Evolutionary conservation across 2,797 vertebrate species (phyloP), one percentile per base, ranked within the genome.

Genomic region (Sciurus vulgaris): DNA sequence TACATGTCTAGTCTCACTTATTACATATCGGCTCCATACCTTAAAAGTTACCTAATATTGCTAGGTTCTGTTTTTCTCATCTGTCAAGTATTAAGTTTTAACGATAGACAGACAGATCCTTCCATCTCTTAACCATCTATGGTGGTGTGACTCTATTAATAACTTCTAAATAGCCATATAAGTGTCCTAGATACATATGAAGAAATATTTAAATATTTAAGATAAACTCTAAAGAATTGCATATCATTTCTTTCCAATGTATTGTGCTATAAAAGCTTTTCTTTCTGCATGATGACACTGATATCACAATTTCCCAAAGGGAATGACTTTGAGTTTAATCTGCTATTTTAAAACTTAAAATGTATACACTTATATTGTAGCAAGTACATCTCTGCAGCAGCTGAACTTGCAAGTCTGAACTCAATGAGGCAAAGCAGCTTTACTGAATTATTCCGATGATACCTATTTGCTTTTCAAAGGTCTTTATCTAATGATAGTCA

Each of bases 361-460:
- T 33, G 67, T 33, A 65, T 38, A 41, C 8, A 41, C 22, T 24
- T 77, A 47, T 6, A 89, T 93, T 69, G 76, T n/a, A 82, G 35
- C 41, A 94, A 78, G 1, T 74, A 18, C 13, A 69, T 93, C 86
- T 93, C 76, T 79, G 9, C 35, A 69, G n/a, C 49, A 88, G 44
- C 15, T 15, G 41, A 85, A 84, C 67, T 84, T 93, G 5, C 69
- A 47, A 93, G 54, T 61, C 54, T 95, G 70, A 94, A 95, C 92
- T 93, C 72, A 93, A 77, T 96, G 77, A 92, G 72, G 54, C 51
- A 96, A 59, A 92, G 14, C 67, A 77, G 38, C 17, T 95, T 93
- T 72, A 76, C 22, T 85, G 91, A 94, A n/a, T 95, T 90, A 87
- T 81, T 89, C 41, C 38, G 67, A 86, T 82, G 67, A 87, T 73